Conservation (phyloP, 2,888 invertebrate genomes). For the Xestia c-nigrum region DNA sequence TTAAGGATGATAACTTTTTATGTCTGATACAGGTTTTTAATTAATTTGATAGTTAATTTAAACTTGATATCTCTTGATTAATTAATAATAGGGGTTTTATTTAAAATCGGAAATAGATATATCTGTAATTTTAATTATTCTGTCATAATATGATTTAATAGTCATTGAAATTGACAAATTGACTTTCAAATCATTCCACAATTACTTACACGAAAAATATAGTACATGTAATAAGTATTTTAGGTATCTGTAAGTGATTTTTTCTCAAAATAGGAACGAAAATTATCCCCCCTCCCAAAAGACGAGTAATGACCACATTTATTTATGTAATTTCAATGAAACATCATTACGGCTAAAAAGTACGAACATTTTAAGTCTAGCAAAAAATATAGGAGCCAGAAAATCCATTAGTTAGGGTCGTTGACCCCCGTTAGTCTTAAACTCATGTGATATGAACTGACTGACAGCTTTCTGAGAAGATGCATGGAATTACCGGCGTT, state of each 20-base stretch:
- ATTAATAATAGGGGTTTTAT: neutral
- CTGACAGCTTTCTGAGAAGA: slow-evolving; percentile 50
- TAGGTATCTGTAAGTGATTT: slow-evolving; percentile 11
- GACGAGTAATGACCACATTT: slow-evolving; percentile 44
- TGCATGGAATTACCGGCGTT: slow-evolving; percentile 50
- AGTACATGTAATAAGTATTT: slow-evolving; percentile 20
- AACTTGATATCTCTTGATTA: slow-evolving; percentile 4
- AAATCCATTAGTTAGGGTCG: slow-evolving; percentile 70
- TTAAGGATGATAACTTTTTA: slow-evolving; percentile 36
- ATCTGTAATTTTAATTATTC: neutral
- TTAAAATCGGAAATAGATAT: neutral
- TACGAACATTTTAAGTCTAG: slow-evolving; percentile 52
- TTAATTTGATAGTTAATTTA: slow-evolving; percentile 18
- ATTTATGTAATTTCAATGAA: slow-evolving; percentile 56
- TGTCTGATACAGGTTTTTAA: slow-evolving; percentile 3
- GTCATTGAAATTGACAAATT: neutral
- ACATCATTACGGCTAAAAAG: slow-evolving; percentile 57
- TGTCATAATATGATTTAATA: neutral
- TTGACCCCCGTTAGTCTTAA: slow-evolving; percentile 68
- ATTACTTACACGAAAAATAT: neutral
- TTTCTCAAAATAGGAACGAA: neutral
- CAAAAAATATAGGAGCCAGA: slow-evolving; percentile 67
- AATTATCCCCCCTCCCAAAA: slow-evolving; percentile 31
- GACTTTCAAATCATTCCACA: neutral
- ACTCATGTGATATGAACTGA: slow-evolving; percentile 37